Percentiles rank a stretch among this genome's conserved stretches.
These are phyloP conservation scores for Passer montanus DNA, from an alignment of 2,113 vertebrate species.

Conservation along the genomic window DNA sequence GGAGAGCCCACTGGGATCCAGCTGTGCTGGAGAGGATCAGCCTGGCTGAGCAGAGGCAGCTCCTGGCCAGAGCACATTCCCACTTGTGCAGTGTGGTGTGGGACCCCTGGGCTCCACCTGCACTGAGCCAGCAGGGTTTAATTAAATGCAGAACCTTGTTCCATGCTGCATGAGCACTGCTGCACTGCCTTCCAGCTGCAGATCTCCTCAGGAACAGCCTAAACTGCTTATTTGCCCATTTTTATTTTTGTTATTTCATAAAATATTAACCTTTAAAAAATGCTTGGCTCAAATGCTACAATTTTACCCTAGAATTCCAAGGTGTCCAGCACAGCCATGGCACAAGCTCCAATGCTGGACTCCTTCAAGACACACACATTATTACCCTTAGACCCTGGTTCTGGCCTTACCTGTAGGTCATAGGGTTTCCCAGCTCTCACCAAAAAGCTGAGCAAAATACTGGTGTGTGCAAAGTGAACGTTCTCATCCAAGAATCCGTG, in stretches of 20 bases:
- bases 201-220: not conserved
- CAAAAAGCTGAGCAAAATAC: conserved; percentile 84
- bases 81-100: not conserved
- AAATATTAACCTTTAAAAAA: not conserved
- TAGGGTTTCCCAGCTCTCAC: conserved; percentile 84
- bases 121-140: not conserved
- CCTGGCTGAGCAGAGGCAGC: not conserved
- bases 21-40: not conserved
- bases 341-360: not conserved
- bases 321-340: not conserved
- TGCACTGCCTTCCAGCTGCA: not conserved
- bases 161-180: not conserved
- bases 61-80: not conserved
- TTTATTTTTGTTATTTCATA: not conserved
- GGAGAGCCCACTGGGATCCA: not conserved
- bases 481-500: conserved; percentile 86
- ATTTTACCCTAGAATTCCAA: not conserved
- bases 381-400: not conserved
- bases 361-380: not conserved
- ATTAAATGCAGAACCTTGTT: not conserved
- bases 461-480: conserved; percentile 86
- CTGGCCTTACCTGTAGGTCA: conserved; percentile 79
- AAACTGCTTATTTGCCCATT: not conserved
- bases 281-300: not conserved
- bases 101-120: not conserved